Conservation (phyloP, 30 jellyfish, hydroid and myxozoan genomes). For the Pelagia noctiluca region DNA sequence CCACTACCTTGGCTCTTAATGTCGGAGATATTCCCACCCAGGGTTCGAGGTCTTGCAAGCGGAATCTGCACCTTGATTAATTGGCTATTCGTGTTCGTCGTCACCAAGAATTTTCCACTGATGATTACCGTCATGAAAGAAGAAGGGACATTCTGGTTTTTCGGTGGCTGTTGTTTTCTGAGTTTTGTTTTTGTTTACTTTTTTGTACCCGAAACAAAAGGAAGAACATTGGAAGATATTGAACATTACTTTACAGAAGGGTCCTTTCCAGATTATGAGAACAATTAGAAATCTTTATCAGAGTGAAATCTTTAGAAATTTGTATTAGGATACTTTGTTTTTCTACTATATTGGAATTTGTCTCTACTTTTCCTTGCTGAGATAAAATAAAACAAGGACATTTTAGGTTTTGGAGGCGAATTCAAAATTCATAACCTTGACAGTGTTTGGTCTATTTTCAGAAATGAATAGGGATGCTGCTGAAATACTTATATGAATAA, state of each 20-base stretch:
- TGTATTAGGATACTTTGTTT: too few relatives aligned
- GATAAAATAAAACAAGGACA: too few relatives aligned
- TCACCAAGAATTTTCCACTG: constrained; percentile 69
- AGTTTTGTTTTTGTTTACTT: constrained; percentile 83
- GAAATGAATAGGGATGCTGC: too few relatives aligned
- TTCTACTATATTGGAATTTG: too few relatives aligned
- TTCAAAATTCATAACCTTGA: too few relatives aligned
- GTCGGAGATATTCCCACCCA: constrained; percentile 98
- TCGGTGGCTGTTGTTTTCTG: constrained; percentile 82
- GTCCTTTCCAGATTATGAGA: constrained; percentile 16
- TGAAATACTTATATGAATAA: too few relatives aligned
- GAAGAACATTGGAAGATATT: constrained; percentile 93
- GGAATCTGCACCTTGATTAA: constrained; percentile 83
- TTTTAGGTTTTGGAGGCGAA: too few relatives aligned
- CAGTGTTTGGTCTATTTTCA: too few relatives aligned
- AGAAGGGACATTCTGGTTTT: constrained; percentile 98
- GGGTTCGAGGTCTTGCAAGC: constrained; percentile 95
- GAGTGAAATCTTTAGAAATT: too few relatives aligned
- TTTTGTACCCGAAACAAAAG: constrained; percentile 98
- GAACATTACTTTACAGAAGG: constrained; percentile 78
- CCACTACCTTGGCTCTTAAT: constrained; percentile 98
- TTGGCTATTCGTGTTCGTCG: constrained; percentile 94
- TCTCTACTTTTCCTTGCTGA: too few relatives aligned
- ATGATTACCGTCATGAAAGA: constrained; percentile 63
- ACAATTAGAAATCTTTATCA: background rate